Conservation (phyloP, 23 tunicate species). For the Oikopleura vanhoeffeni region DNA sequence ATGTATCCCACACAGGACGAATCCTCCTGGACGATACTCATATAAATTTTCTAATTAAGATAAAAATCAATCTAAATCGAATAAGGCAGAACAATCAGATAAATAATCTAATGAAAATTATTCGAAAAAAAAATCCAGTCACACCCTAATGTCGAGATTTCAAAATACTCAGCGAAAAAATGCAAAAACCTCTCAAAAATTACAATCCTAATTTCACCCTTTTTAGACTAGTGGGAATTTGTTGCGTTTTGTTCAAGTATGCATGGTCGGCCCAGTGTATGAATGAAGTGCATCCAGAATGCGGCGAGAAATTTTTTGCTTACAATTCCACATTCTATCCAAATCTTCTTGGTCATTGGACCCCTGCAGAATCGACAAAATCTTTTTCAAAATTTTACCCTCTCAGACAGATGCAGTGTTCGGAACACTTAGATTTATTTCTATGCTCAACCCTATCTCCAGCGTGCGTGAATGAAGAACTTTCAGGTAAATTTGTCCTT, state of each 20-base stretch:
- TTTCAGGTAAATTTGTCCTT: conserved; percentile 4
- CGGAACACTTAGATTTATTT: background rate
- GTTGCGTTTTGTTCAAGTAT: background rate
- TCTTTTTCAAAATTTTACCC: conserved; percentile 1
- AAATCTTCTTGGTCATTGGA: conserved; percentile 1
- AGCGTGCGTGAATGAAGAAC: background rate
- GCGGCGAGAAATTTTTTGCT: background rate
- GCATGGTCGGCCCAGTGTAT: conserved; percentile 1
- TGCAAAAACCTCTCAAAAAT: too few relatives aligned
- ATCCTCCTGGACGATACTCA: too few relatives aligned
- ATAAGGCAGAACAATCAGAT: too few relatives aligned
- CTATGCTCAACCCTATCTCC: background rate
- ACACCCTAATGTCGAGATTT: too few relatives aligned
- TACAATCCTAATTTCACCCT: too few relatives aligned
- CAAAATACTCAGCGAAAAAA: too few relatives aligned
- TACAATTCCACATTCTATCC: conserved; percentile 8
- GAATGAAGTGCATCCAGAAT: background rate
- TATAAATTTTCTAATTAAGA: too few relatives aligned
- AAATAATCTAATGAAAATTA: too few relatives aligned
- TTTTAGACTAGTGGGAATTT: background rate
- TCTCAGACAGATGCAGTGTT: background rate
- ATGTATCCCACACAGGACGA: too few relatives aligned
- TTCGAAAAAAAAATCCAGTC: too few relatives aligned
- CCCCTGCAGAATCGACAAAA: background rate
- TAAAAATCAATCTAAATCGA: too few relatives aligned